A percentile compares a stretch with the other conserved stretches of the same genome.
Evolutionary conservation across 2,888 invertebrate genomes (phyloP).

Genomic region (Ctena decussata): DNA sequence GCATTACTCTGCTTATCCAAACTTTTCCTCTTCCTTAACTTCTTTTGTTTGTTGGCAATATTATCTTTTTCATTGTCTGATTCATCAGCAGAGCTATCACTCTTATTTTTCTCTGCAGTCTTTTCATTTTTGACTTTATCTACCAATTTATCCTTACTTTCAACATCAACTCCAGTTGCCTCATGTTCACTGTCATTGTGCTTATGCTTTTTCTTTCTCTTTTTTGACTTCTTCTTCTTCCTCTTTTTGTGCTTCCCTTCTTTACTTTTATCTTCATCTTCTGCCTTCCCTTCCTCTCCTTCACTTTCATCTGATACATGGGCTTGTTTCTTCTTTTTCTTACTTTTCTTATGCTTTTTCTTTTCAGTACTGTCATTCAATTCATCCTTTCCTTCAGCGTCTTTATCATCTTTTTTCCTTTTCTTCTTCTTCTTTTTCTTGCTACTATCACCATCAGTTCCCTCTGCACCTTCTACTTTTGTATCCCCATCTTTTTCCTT

Average conservation of each 20-base stretch:
- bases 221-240: slow-evolving; percentile 56
- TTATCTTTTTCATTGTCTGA: slow-evolving; percentile 54
- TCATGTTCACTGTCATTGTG: slow-evolving; percentile 59
- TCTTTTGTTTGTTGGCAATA: slow-evolving; percentile 54
- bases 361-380: slow-evolving; percentile 51
- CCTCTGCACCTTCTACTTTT: slow-evolving; percentile 50
- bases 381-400: slow-evolving; percentile 52
- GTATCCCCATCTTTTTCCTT: slow-evolving; percentile 54
- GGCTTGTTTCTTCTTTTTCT: slow-evolving; percentile 60
- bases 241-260: slow-evolving; percentile 59
- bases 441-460: slow-evolving; percentile 43
- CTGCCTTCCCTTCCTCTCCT: slow-evolving; percentile 47
- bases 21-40: slow-evolving; percentile 48
- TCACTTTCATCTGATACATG: slow-evolving; percentile 56
- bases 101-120: slow-evolving; percentile 58
- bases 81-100: slow-evolving; percentile 61
- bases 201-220: slow-evolving; percentile 46
- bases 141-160: slow-evolving; percentile 69
- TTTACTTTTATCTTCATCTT: slow-evolving; percentile 55
- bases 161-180: slow-evolving; percentile 58
- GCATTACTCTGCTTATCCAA: slow-evolving; percentile 42
- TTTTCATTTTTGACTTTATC: slow-evolving; percentile 73
- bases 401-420: slow-evolving; percentile 61
- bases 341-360: slow-evolving; percentile 49
- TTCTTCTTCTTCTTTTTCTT: slow-evolving; percentile 75